Conservation (phyloP, 2,888 invertebrate genomes). For the Argyresthia albistria region DNA sequence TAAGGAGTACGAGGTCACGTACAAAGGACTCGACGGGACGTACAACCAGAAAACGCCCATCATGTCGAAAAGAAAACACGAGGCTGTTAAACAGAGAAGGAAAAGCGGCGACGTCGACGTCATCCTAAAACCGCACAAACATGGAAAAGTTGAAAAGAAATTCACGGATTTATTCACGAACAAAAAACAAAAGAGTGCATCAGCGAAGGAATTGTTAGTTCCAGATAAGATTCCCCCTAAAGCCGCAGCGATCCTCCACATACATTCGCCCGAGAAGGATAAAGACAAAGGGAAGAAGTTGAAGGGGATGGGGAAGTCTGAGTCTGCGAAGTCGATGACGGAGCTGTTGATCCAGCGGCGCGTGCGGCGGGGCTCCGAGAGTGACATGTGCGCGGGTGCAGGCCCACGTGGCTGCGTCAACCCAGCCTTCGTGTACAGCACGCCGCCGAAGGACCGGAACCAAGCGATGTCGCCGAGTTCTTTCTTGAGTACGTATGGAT, state of each 20-base stretch:
- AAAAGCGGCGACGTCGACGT: conserved; percentile 60
- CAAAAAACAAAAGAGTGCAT: conserved; percentile 56
- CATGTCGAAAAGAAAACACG: conserved; percentile 55
- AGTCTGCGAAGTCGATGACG: conserved; percentile 47
- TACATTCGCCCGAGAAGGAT: conserved; percentile 52
- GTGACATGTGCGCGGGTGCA: conserved; percentile 43
- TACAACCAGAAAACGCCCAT: conserved; percentile 55
- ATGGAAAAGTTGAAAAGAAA: conserved; percentile 56
- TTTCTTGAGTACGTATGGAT: conserved; percentile 49
- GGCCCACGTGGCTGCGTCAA: conserved; percentile 48
- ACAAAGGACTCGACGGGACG: conserved; percentile 58
- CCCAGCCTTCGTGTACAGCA: conserved; percentile 64
- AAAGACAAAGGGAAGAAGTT: conserved; percentile 32
- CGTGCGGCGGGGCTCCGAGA: conserved; percentile 55
- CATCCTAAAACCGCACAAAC: conserved; percentile 46
- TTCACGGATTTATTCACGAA: conserved; percentile 62
- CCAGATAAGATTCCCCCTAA: conserved; percentile 74
- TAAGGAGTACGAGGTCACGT: conserved; percentile 54
- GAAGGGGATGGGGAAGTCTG: conserved; percentile 51
- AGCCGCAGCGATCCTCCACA: conserved; percentile 74
- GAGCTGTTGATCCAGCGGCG: conserved; percentile 38
- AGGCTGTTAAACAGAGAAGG: conserved; percentile 38
- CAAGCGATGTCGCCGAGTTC: conserved; percentile 55
- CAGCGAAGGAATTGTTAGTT: conserved; percentile 51
- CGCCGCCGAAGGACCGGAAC: conserved; percentile 63